phyloP scores from a whole-genome alignment of 2,888 invertebrate genomes.

The Serripes groenlandicus region DNA sequence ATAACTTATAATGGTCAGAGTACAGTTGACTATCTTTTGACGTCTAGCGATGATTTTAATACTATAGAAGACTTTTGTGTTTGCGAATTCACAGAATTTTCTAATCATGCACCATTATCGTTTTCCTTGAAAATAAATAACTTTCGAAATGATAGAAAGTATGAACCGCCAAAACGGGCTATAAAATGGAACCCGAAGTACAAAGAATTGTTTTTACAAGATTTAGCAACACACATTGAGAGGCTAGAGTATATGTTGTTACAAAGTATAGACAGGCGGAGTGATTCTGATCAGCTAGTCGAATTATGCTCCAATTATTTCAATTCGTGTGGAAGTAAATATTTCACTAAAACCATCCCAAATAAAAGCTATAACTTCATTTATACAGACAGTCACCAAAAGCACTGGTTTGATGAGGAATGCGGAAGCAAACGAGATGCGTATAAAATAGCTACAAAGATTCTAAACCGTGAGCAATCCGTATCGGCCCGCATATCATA shows the following conservation, averaged over 20 bases:
- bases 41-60: not conserved
- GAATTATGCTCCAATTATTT: not conserved
- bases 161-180: not conserved
- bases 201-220: not conserved
- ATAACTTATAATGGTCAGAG: constrained; percentile 30
- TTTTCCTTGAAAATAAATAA: not conserved
- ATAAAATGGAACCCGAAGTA: not conserved
- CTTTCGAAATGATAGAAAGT: not conserved
- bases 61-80: constrained; percentile 2
- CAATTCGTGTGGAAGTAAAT: not conserved
- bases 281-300: not conserved
- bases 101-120: constrained; percentile 20
- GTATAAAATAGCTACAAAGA: not conserved
- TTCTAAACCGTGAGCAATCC: not conserved
- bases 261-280: not conserved
- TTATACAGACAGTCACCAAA: not conserved
- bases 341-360: not conserved
- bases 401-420: constrained; percentile 5
- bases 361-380: not conserved
- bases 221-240: not conserved
- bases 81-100: constrained; percentile 13
- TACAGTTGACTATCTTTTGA: constrained; percentile 19
- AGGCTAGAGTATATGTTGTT: not conserved
- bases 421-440: not conserved
- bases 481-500: not conserved